A percentile compares a stretch with the other conserved stretches of the same genome.
Conservation (phyloP, 2,113 vertebrate genomes). For the Campylomormyrus tamandua region DNA sequence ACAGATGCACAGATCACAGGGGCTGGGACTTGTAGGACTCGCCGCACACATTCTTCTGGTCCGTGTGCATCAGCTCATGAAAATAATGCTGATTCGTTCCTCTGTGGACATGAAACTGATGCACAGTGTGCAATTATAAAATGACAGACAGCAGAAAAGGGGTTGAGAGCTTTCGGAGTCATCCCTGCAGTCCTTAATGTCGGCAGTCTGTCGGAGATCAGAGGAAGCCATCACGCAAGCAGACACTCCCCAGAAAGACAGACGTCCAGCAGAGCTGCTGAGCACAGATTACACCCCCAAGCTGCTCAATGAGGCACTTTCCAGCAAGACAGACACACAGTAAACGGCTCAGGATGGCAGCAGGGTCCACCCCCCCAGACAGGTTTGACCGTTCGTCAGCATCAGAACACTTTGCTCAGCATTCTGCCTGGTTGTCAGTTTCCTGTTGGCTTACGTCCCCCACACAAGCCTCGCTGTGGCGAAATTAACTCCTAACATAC, state of each 20-base stretch:
- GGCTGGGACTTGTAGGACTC: neutral
- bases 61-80: neutral
- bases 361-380: neutral
- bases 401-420: neutral
- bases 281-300: neutral
- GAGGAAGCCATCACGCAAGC: neutral
- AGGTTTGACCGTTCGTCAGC: neutral
- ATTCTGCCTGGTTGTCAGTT: neutral
- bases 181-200: neutral
- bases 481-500: neutral
- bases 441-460: neutral
- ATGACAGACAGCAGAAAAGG: neutral
- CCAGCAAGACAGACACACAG: neutral
- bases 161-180: neutral
- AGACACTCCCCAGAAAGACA: too few species aligned
- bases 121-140: neutral
- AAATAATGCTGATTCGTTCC: neutral
- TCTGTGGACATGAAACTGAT: too few species aligned
- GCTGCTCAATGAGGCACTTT: neutral
- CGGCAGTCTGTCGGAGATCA: neutral
- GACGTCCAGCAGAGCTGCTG: neutral
- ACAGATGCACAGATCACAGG: neutral
- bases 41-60: neutral
- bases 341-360: neutral
- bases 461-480: neutral